These are phyloP conservation scores for Steinernema scapterisci DNA, from an alignment of 2,888 invertebrate species.

Conservation along the genomic window DNA sequence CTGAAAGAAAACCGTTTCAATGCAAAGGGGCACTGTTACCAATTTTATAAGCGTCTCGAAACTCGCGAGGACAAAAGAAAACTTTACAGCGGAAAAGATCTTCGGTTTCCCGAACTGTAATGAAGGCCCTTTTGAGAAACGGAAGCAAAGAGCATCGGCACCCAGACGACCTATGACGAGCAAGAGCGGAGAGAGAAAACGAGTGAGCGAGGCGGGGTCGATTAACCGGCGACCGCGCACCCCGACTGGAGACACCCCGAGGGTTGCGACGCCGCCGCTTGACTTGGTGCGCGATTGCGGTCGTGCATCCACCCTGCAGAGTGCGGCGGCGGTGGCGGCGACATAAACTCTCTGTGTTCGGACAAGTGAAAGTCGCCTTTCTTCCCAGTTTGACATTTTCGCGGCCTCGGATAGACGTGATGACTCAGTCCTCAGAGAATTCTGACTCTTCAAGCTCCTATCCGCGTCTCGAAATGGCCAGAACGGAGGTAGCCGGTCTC, in stretches of 20 bases:
- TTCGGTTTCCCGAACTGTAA: not conserved
- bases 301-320: slow-evolving; percentile 13
- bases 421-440: not conserved
- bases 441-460: no score
- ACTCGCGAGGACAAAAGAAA: slow-evolving; percentile 23
- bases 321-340: not conserved
- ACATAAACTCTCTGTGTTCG: not conserved
- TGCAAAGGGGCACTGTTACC: not conserved
- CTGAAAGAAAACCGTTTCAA: not conserved
- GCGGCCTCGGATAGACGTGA: not conserved
- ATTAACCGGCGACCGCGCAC: slow-evolving; percentile 24
- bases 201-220: slow-evolving; percentile 29
- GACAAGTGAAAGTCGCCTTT: slow-evolving; percentile 20
- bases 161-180: slow-evolving; percentile 17
- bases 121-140: slow-evolving; percentile 7
- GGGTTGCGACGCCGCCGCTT: slow-evolving; percentile 21
- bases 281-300: slow-evolving; percentile 27
- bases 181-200: slow-evolving; percentile 26
- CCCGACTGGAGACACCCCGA: slow-evolving; percentile 27
- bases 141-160: slow-evolving; percentile 29
- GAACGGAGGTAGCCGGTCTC: no score
- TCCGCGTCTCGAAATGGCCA: no score
- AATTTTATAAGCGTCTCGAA: not conserved
- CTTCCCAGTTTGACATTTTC: not conserved
- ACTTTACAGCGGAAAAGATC: slow-evolving; percentile 15